Evolutionary conservation across 2,888 invertebrate genomes (phyloP), one percentile per base, ranked within the genome.

Genomic region (Hirtodrosophila duncani): DNA sequence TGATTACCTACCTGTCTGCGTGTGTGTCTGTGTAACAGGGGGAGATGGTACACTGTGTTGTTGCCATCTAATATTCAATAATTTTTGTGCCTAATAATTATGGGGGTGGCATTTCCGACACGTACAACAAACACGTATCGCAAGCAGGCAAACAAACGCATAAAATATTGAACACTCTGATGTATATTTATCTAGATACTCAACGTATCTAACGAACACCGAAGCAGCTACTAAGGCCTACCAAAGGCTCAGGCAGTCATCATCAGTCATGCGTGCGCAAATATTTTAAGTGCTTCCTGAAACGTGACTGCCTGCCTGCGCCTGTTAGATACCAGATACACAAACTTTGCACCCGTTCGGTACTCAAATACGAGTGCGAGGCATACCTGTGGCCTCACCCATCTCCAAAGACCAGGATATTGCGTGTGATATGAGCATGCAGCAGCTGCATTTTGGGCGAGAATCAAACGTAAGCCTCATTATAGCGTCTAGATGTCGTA

Each of bases 251-350:
- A 36, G 46, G 48, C 52, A 61, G 68, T 39, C 69, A 72, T 77
- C 68, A 78, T 74, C 70, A 81, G 74, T 81, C 72, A 81, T 74
- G 72, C 72, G 81, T 74, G 69, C 56, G 57, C 81, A 81, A 81
- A 81, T 74, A 81, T 81, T 74, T 74, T 81, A 81, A 74, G 72
- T 74, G 72, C 75, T 81, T 74, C 70, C 72, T 61, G 67, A 30
- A 66, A 72, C 72, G 81, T 81, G 72, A 74, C 50, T 17, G 24
- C 5, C 18, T 34, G 34, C 13, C 16, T 13, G 17, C 18, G 6
- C 5, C 31, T 7, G 9, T 11, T 9, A 5, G 7, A 4, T n/a
- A n/a, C 49, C 29, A 49, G 50, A 43, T 43, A 49, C 21, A 13
- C 18, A 48, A 48, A 53, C 10, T 13, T 14, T 18, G 43, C 5